These are phyloP conservation scores for Sipunculus nudus DNA, from an alignment of 2,888 invertebrate genomes.

Conservation along the genomic window DNA sequence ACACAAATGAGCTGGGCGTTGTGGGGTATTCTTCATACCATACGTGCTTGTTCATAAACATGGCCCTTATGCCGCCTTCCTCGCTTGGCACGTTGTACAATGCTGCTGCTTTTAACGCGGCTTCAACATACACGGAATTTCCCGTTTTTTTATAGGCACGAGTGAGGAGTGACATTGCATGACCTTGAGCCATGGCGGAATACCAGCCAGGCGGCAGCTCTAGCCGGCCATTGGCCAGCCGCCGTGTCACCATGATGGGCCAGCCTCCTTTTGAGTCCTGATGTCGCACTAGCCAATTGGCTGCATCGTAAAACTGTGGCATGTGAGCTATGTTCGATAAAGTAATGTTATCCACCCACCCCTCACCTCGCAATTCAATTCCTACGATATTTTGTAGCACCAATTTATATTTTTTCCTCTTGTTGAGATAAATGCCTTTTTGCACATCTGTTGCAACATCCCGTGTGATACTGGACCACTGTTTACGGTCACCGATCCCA, in stretches of 20 bases:
- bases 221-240: constrained; percentile 73
- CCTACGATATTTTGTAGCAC: constrained; percentile 43
- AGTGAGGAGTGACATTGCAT: constrained; percentile 88
- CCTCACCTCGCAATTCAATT: constrained; percentile 58
- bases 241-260: constrained; percentile 82
- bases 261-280: constrained; percentile 93
- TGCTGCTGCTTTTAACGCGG: constrained; percentile 82
- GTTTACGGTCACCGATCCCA: constrained; percentile 73
- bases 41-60: constrained; percentile 82
- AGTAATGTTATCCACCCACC: constrained; percentile 60
- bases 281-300: constrained; percentile 88
- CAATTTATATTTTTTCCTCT: constrained; percentile 42
- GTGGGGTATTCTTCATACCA: constrained; percentile 99
- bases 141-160: constrained; percentile 84
- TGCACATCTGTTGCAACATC: constrained; percentile 90
- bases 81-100: constrained; percentile 72
- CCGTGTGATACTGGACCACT: constrained; percentile 83
- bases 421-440: constrained; percentile 76
- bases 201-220: constrained; percentile 89
- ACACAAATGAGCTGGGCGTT: constrained; percentile 86
- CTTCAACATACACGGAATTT: constrained; percentile 76
- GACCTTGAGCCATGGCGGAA: constrained; percentile 99
- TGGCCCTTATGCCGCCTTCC: constrained; percentile 56
- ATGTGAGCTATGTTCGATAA: constrained; percentile 80
- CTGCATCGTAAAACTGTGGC: constrained; percentile 89